Evolutionary conservation across 2,113 vertebrate species (phyloP).

Genomic region (Seriola dumerili): DNA sequence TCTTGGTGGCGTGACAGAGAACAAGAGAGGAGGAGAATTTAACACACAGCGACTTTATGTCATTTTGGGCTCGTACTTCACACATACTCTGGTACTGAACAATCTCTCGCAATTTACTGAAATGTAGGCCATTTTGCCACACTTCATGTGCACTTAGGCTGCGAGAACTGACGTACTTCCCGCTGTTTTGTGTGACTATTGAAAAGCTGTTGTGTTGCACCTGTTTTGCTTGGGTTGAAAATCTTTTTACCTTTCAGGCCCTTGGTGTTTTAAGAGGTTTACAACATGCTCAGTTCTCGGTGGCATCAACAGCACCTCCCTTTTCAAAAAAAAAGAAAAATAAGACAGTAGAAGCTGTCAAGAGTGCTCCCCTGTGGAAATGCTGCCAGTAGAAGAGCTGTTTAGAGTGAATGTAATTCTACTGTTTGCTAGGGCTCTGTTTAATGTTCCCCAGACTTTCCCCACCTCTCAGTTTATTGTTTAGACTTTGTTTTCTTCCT

Average conservation of each 20-base stretch:
- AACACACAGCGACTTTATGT: background rate
- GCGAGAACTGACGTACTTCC: background rate
- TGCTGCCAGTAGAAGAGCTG: conserved; percentile 43
- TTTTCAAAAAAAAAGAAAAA: conserved; percentile 65
- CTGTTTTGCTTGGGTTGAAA: conserved; percentile 38
- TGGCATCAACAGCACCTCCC: conserved; percentile 52
- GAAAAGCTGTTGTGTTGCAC: conserved; percentile 33
- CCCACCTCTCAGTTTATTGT: conserved; percentile 52
- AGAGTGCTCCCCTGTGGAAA: conserved; percentile 53
- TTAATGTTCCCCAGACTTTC: conserved; percentile 45
- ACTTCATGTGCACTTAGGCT: conserved; percentile 7
- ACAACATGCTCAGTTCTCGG: conserved; percentile 48
- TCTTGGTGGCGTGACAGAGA: conserved; percentile 4
- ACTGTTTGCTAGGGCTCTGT: conserved; percentile 38
- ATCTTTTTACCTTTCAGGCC: conserved; percentile 12
- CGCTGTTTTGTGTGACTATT: conserved; percentile 32
- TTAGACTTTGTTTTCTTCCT: conserved; percentile 58
- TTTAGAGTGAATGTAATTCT: conserved; percentile 61
- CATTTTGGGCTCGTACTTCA: conserved; percentile 1
- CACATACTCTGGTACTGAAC: background rate
- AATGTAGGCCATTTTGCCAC: conserved; percentile 32
- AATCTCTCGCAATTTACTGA: conserved; percentile 7
- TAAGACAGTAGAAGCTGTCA: conserved; percentile 57
- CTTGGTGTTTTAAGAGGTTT: conserved; percentile 55
- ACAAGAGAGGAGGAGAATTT: background rate